A percentile compares a stretch with the other conserved stretches of the same genome.
Conservation (phyloP, 2,797 vertebrate species). For the Urosaurus nigricauda region DNA sequence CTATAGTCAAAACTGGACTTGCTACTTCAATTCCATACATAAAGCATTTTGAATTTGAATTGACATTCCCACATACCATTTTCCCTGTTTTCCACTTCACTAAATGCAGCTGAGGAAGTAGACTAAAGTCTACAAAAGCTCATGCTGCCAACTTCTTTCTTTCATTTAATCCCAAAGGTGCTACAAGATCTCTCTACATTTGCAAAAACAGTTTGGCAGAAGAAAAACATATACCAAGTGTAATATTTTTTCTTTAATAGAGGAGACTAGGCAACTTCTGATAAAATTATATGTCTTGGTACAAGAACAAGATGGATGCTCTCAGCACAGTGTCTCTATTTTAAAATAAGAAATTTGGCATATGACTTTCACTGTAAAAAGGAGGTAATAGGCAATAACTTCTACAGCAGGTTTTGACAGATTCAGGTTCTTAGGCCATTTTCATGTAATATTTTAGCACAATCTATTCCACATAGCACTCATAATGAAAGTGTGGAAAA, state of each 20-base stretch:
- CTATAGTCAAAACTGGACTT: too few relatives aligned
- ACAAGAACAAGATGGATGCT: neutral
- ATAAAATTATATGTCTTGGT: neutral
- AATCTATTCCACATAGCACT: neutral
- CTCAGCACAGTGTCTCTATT: neutral
- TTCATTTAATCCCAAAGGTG: too few relatives aligned
- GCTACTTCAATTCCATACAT: too few relatives aligned
- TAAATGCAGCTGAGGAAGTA: too few relatives aligned
- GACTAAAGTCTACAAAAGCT: too few relatives aligned
- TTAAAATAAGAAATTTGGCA: neutral
- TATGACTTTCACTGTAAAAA: conserved; percentile 13
- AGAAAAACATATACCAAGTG: neutral
- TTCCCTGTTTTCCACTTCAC: too few relatives aligned
- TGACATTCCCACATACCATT: too few relatives aligned
- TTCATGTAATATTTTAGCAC: neutral
- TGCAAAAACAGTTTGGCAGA: neutral
- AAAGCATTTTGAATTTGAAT: too few relatives aligned
- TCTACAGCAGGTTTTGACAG: neutral
- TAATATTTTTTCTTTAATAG: neutral
- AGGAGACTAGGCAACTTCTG: neutral
- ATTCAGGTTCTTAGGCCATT: conserved; percentile 34
- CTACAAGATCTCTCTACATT: too few relatives aligned
- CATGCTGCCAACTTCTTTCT: too few relatives aligned
- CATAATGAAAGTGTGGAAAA: neutral
- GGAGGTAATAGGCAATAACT: conserved; percentile 8